Evolutionary conservation across 2,113 vertebrate genomes (phyloP), one percentile per base, ranked within the genome.

Genomic region (Columbina picui): DNA sequence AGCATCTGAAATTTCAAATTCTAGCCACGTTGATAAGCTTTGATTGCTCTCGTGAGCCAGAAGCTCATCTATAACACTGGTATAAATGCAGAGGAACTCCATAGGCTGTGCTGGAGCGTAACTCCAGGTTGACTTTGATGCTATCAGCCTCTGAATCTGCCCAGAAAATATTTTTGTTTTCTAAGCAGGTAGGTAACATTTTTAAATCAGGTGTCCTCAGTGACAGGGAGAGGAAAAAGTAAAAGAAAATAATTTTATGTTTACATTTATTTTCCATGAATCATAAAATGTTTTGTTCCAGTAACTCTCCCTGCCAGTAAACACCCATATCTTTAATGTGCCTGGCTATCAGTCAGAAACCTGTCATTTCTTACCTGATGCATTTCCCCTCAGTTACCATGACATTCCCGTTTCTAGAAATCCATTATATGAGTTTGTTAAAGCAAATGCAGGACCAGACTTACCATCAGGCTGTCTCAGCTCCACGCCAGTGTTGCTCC

Each of bases 1-100:
- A 93, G 60, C 79, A 61, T 60, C 12, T 84, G 60, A 94, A 79
- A 91, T 86, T 95, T 73, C 90, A 85, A 47, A 96, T 96, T 96
- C 94, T 56, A 92, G 80, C 56, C 86, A 94, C n/a, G 47, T 84
- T 18, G 5, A 83, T 94, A 81, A 90, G 43, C 43, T 95, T 83
- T 95, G 93, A 96, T 92, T 95, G 80, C 88, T 94, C 95, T 68
- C 0, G 0, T 75, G 80, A 95, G 92, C 85, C 83, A 89, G 80
- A 53, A 88, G 64, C 86, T 96, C 90, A 64, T 84, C 93, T 52
- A 27, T 8, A 6, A 36, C 0, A 7, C n/a, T 21, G 71, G 39
- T 82, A 39, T 53, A 90, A 96, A 84, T 26, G 76, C 76, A 81
- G 32, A 94, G 49, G 16, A 92, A 82, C 69, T 73, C 57, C 30